A percentile compares a stretch with the other conserved stretches of the same genome.
phyloP scores from a whole-genome alignment of 2,113 vertebrate species.

The Cavia porcellus region DNA sequence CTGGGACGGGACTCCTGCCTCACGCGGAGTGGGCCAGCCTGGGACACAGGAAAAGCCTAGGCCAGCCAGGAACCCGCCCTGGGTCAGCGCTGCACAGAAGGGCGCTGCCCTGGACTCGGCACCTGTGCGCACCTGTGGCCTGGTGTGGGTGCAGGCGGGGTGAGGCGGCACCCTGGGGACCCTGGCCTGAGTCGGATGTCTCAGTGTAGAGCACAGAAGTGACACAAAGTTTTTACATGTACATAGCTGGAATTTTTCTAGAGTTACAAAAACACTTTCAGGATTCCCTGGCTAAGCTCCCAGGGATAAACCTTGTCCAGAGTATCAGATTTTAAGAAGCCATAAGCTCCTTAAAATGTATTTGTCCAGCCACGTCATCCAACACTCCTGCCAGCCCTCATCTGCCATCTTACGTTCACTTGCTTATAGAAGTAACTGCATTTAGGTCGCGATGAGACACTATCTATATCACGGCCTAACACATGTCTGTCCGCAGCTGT shows the following conservation, averaged over 20 bases:
- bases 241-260: neutral
- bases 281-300: neutral
- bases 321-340: neutral
- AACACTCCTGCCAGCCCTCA: neutral
- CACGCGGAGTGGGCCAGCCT: neutral
- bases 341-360: neutral
- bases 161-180: neutral
- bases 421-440: neutral
- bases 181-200: neutral
- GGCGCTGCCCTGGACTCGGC: neutral
- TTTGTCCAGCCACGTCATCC: neutral
- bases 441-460: neutral
- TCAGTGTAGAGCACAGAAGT: neutral
- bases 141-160: neutral
- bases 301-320: neutral
- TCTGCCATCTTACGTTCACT: neutral
- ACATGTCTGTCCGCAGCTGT: neutral
- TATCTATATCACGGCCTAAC: neutral
- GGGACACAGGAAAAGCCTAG: fast-evolving
- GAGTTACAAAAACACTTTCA: slow-evolving; percentile 24
- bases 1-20: neutral
- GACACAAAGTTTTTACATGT: neutral
- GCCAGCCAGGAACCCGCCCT: too few relatives aligned
- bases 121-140: fast-evolving
- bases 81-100: neutral